phyloP scores from a whole-genome alignment of 2,888 invertebrate species.

The Drosophila cognata region DNA sequence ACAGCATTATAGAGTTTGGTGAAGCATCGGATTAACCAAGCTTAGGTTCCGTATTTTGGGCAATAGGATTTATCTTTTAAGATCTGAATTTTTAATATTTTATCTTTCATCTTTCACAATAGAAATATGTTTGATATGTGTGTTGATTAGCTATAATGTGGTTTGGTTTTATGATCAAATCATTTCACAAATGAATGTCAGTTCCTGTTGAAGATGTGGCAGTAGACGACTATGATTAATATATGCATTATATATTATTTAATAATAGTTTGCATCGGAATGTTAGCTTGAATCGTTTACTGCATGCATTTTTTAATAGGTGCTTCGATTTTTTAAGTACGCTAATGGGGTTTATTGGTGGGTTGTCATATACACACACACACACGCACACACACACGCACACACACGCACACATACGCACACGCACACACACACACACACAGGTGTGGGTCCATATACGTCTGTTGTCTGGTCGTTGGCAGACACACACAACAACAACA shows the following conservation, averaged over 20 bases:
- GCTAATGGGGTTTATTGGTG: background rate
- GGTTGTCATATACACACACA: background rate
- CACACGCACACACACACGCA: background rate
- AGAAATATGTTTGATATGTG: background rate
- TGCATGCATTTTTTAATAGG: background rate
- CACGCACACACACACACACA: background rate
- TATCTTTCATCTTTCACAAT: background rate
- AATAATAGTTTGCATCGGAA: background rate
- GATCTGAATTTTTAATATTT: background rate
- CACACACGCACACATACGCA: background rate
- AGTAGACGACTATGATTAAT: background rate
- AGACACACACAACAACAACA: slow-evolving; percentile 59
- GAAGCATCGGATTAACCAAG: background rate
- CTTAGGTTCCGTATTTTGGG: background rate
- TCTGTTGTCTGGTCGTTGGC: slow-evolving; percentile 58
- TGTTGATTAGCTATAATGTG: background rate
- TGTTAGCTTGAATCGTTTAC: background rate
- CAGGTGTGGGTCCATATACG: background rate
- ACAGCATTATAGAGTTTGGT: background rate
- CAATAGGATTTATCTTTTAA: background rate
- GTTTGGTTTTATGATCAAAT: background rate
- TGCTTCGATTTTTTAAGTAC: background rate
- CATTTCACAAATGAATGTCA: background rate
- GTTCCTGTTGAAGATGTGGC: background rate
- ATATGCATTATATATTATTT: too few species aligned